phyloP scores from a whole-genome alignment of 2,113 vertebrate genomes.

The Ochotona princeps region DNA sequence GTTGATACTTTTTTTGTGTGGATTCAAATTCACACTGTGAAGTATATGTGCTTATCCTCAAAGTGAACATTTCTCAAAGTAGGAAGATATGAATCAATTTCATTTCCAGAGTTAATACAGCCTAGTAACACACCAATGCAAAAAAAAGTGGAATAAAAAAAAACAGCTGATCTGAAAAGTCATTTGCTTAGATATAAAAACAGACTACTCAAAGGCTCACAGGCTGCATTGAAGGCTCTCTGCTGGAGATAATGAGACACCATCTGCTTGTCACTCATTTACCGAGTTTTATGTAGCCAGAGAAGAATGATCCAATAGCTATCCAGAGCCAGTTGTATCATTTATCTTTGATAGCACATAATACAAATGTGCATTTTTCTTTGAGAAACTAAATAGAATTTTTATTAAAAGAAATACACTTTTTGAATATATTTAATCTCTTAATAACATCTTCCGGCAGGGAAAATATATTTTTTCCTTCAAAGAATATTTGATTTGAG shows the following conservation, averaged over 20 bases:
- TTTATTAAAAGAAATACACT: conserved; percentile 52
- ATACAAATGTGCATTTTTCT: neutral
- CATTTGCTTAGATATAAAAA: conserved; percentile 49
- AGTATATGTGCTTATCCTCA: conserved; percentile 1
- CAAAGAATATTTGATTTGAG: conserved; percentile 44
- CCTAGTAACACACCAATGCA: neutral
- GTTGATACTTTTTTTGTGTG: neutral
- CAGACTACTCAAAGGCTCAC: conserved; percentile 21
- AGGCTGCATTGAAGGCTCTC: conserved; percentile 30
- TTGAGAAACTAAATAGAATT: conserved; percentile 25
- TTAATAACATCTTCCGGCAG: conserved; percentile 52
- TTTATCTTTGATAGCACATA: conserved; percentile 4
- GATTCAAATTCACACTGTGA: conserved; percentile 24
- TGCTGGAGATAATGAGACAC: conserved; percentile 54
- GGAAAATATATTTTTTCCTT: conserved; percentile 51
- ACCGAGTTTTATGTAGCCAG: neutral
- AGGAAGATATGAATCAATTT: conserved; percentile 35
- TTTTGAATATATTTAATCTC: conserved; percentile 58
- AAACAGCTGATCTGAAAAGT: conserved; percentile 37
- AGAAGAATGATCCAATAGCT: conserved; percentile 17
- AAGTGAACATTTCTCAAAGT: conserved; percentile 38
- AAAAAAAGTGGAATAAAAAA: neutral
- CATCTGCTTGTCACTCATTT: conserved; percentile 62
- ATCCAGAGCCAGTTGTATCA: neutral
- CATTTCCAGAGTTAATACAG: conserved; percentile 47